Base-by-base conservation (phyloP, 2,888 invertebrate genomes). In the Omphaloscelis lunosa region DNA sequence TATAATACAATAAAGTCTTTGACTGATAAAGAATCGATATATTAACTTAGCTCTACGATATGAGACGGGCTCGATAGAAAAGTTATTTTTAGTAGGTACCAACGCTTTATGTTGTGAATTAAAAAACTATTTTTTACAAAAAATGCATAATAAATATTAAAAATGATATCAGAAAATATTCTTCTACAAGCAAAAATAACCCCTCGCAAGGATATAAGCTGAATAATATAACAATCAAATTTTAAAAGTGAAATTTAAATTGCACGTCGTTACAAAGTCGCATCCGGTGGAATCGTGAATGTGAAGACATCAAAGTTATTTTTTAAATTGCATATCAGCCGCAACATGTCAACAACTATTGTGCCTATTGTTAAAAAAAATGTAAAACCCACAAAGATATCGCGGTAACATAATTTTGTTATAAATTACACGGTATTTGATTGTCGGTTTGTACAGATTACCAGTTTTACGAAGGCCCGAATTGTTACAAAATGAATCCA, bases 331-430 rank as follows among this genome's bases (percentile, higher is more conserved):
- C 92, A 93, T 91, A 90, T 88, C 91, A 90, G 93, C 94, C 93
- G 93, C 94, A 95, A 93, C 94, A 92, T 95, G 96, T 96, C 96
- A 96, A 94, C 96, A 95, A 95, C 93, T 94, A 94, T 96, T 95
- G 91, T 93, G 90, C 87, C 93, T 91, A 93, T 94, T 93, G 93
- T 93, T 90, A 82, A 87, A 88, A 87, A 87, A 80, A 85, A 58
- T 69, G 41, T 84, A 89, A 93, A 93, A 93, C 92, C 93, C 90
- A 93, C 93, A 95, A 95, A 92, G 91, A 92, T 92, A 93, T 93
- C 94, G 94, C 91, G 94, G 96, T 95, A 93, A 93, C 91, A 95
- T 95, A 95, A 95, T 94, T 95, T 95, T 94, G 93, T 94, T 92
- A 93, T 91, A 95, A 95, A 96, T 95, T 95, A 96, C 93, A 94